Percentiles rank a stretch among this genome's conserved stretches.
phyloP scores from a whole-genome alignment of 1,140 invertebrate genomes.

The Diuraphis noxia region DNA sequence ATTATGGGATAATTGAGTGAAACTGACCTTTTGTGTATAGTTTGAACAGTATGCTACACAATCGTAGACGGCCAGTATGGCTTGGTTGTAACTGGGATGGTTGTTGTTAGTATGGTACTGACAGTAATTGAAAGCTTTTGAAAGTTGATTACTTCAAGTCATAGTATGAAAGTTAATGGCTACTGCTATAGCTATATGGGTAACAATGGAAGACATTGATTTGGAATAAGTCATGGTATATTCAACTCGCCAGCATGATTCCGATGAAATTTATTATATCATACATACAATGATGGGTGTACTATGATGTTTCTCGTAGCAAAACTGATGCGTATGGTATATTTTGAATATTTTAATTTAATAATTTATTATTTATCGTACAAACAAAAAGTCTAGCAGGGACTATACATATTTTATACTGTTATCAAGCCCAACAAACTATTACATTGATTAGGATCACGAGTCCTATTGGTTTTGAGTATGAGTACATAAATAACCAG shows the following conservation, averaged over 20 bases:
- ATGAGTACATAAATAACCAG: too few species aligned
- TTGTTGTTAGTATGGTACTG: not conserved
- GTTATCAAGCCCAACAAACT: too few species aligned
- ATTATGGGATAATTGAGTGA: not conserved
- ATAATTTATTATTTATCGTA: not conserved
- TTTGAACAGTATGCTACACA: not conserved
- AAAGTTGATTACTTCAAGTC: constrained; percentile 19
- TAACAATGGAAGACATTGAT: not conserved
- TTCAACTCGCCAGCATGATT: not conserved
- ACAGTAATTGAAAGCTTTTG: constrained; percentile 38
- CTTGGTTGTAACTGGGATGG: not conserved
- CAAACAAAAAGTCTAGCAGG: not conserved
- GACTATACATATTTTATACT: too few species aligned
- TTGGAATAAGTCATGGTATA: not conserved
- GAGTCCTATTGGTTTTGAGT: too few species aligned
- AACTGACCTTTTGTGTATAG: not conserved
- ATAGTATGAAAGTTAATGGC: not conserved
- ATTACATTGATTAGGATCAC: not conserved
- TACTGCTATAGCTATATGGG: too few species aligned
- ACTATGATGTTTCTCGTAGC: not conserved
- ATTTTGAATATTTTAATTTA: not conserved
- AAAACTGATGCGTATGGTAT: not conserved
- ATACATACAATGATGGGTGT: not conserved
- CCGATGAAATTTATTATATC: not conserved
- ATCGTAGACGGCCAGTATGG: too few species aligned